Evolutionary conservation across 1,140 invertebrate genomes (phyloP), one percentile per base, ranked within the genome.

Genomic region (Macrostomum lignano): DNA sequence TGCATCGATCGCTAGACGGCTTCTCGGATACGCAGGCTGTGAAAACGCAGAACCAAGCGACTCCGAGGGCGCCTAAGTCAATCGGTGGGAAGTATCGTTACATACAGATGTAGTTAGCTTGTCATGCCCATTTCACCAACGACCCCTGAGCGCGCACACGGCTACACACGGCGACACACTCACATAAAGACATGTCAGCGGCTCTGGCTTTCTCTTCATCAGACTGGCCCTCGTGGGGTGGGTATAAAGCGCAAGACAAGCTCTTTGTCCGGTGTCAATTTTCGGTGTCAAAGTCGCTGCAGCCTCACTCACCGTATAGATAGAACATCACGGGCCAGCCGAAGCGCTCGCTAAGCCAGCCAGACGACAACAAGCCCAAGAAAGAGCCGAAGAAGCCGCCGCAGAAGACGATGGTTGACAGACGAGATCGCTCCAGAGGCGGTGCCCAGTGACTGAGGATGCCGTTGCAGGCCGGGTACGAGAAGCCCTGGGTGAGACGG

Each of bases 371-470:
- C 69, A 96, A 74, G 7, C 86, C 78, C 31, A 91, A 63, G 17
- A 91, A 72, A 20, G 74, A 70, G 7, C 88, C 88, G 2, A 86
- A 86, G 50, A 96, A 96, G 1, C 82, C 93, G 10, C 84, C n/a
- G 47, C 67, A 93, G 57, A 96, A 96, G 3, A 88, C 84, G 36
- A 94, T 62, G 0, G 91, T 96, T 7, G 88, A 88, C 33, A 98
- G 58, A 40, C 81, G 68, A 7, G 86, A 94, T 40, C 88, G 65
- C 57, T 98, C 91, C 43, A 96, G 54, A 1, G 91, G 88, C 25
- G 91, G 88, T 0, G 91, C 84, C 88, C 88, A 98, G 61, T 81
- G 79, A 40, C 91, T 65, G 88, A 86, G 96, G 41, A 98, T 94
- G 42, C 86, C 91, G 56, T 96, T 86, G 55, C 86, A 93, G 3